These are phyloP conservation scores for Thalassaphorura encarpata DNA, from an alignment of 1,140 invertebrate genomes.

Conservation along the genomic window DNA sequence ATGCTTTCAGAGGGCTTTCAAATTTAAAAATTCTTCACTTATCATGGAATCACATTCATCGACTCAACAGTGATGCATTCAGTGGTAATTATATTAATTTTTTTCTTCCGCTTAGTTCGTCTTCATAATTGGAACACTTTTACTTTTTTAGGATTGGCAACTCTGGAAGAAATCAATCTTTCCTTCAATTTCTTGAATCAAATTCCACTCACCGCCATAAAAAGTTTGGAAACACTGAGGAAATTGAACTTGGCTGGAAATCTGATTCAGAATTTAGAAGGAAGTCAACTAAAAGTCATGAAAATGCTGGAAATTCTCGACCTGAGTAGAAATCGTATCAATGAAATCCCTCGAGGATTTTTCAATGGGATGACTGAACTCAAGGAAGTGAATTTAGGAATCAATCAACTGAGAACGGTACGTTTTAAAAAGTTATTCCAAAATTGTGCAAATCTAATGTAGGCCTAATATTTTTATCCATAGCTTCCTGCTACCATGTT, in stretches of 20 bases:
- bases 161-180: slow-evolving; percentile 63
- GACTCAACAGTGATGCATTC: slow-evolving; percentile 71
- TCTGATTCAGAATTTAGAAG: slow-evolving; percentile 63
- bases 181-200: slow-evolving; percentile 73
- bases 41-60: slow-evolving; percentile 59
- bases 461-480: slow-evolving; percentile 33
- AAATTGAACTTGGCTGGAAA: slow-evolving; percentile 71
- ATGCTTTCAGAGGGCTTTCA: slow-evolving; percentile 55
- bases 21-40: slow-evolving; percentile 58
- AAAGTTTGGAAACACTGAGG: slow-evolving; percentile 53
- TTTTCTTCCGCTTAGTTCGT: too few relatives aligned
- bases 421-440: slow-evolving; percentile 34
- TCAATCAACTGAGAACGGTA: slow-evolving; percentile 76
- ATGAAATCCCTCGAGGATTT: slow-evolving; percentile 63
- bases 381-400: slow-evolving; percentile 64
- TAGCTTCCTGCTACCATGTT: slow-evolving; percentile 77
- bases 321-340: slow-evolving; percentile 71
- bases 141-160: slow-evolving; percentile 47
- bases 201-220: slow-evolving; percentile 66
- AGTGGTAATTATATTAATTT: slow-evolving; percentile 40
- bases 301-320: slow-evolving; percentile 61
- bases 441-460: background rate
- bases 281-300: slow-evolving; percentile 52
- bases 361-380: slow-evolving; percentile 61
- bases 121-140: slow-evolving; percentile 9